Evolutionary conservation across 2,113 vertebrate species (phyloP).

Genomic region (Prietella phreatophila): DNA sequence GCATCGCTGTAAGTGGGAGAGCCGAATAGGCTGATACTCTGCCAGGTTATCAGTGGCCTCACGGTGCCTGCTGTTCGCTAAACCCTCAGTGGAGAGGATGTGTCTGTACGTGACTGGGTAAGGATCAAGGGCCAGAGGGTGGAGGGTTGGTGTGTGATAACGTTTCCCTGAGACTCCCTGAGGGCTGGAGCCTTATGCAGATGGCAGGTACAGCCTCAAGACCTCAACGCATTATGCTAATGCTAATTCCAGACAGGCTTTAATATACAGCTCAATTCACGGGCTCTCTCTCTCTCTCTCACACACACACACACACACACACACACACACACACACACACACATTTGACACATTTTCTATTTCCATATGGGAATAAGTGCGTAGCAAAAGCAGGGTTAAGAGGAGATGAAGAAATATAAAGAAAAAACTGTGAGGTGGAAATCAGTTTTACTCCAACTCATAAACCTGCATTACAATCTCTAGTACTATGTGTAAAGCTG

Average conservation of each 20-base stretch:
- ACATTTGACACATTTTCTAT: conserved; percentile 81
- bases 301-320: conserved; percentile 73
- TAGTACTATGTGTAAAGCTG: not conserved
- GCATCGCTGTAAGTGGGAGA: conserved; percentile 46
- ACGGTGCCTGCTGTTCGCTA: conserved; percentile 40
- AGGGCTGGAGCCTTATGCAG: conserved; percentile 87
- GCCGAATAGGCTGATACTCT: conserved; percentile 41
- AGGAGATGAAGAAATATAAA: conserved; percentile 53
- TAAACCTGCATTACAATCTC: conserved; percentile 31
- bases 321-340: conserved; percentile 76
- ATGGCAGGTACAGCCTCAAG: conserved; percentile 98
- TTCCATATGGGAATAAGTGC: conserved; percentile 83
- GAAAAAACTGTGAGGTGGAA: conserved; percentile 26
- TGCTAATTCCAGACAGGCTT: conserved; percentile 98
- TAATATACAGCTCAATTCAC: conserved; percentile 99
- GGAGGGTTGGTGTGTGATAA: conserved; percentile 31
- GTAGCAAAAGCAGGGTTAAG: conserved; percentile 50
- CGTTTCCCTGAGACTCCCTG: conserved; percentile 37
- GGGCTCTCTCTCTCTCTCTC: no score
- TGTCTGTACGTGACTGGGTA: conserved; percentile 36
- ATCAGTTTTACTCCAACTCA: conserved; percentile 31
- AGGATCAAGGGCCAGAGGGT: conserved; percentile 43
- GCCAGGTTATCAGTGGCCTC: conserved; percentile 45
- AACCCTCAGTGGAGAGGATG: conserved; percentile 41
- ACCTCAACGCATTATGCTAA: conserved; percentile 99